These are phyloP conservation scores for Adelosebastes latens DNA, from an alignment of 2,797 vertebrate species.

Conservation along the genomic window DNA sequence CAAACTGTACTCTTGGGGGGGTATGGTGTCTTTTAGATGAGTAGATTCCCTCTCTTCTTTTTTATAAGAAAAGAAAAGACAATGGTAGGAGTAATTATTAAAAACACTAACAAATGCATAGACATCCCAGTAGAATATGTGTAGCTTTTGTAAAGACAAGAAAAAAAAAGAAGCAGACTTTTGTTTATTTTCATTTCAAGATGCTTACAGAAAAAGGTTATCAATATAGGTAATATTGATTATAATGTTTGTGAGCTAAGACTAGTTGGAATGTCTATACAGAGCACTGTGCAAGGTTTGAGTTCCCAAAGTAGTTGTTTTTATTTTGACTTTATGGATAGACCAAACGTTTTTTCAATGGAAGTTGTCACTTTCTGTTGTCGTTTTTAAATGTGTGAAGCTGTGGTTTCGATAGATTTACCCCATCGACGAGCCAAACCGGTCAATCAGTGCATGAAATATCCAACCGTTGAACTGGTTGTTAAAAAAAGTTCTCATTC, in stretches of 20 bases:
- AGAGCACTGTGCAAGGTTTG: constrained; percentile 88
- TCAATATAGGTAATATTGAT: constrained; percentile 84
- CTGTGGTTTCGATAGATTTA: constrained; percentile 69
- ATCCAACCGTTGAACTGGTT: constrained; percentile 53
- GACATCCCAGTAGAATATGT: constrained; percentile 88
- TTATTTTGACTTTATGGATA: constrained; percentile 74
- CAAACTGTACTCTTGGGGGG: constrained; percentile 52
- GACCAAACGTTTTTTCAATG: constrained; percentile 80
- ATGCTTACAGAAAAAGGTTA: constrained; percentile 83
- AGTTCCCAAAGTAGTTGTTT: constrained; percentile 82
- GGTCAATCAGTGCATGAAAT: constrained; percentile 22
- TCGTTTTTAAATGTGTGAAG: constrained; percentile 68
- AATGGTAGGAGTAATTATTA: constrained; percentile 78
- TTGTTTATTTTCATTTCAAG: constrained; percentile 82
- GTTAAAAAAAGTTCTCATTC: constrained; percentile 46
- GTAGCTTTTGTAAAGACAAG: constrained; percentile 86
- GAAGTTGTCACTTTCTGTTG: constrained; percentile 78
- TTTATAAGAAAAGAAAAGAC: constrained; percentile 73
- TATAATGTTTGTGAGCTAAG: constrained; percentile 86
- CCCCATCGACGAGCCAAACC: constrained; percentile 54
- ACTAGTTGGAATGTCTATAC: constrained; percentile 86
- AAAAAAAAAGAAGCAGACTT: constrained; percentile 69
- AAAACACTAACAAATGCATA: constrained; percentile 86
- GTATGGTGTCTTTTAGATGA: constrained; percentile 73
- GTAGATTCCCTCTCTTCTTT: constrained; percentile 73